Conservation (phyloP, 1,140 invertebrate species). For the Cotesia typhae region DNA sequence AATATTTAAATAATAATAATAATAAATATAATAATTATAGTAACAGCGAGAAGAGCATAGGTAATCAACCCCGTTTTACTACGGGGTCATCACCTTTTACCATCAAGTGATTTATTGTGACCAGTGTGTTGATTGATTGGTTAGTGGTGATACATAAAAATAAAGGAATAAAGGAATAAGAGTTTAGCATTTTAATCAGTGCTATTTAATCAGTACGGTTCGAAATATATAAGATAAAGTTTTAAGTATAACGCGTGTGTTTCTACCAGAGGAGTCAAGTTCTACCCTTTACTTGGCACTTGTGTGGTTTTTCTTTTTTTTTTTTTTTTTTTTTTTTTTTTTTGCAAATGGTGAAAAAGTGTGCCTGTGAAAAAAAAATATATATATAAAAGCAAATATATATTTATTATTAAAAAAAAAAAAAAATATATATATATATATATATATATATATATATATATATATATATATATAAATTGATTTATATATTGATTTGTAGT, state of each 20-base stretch:
- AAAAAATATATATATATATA: not conserved
- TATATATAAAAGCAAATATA: not conserved
- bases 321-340: not conserved
- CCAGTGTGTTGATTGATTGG: constrained; percentile 30
- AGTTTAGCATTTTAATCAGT: constrained; percentile 7
- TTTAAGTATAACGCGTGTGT: not conserved
- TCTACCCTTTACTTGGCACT: too few species aligned
- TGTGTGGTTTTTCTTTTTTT: not conserved
- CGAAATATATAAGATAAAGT: not conserved
- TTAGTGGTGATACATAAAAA: constrained; percentile 28
- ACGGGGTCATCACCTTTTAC: constrained; percentile 45
- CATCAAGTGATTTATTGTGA: constrained; percentile 49
- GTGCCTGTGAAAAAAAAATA: too few species aligned
- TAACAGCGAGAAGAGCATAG: too few species aligned
- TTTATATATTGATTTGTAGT: constrained; percentile 50
- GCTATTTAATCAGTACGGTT: not conserved
- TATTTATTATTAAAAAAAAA: not conserved
- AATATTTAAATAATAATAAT: too few species aligned
- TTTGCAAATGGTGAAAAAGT: not conserved
- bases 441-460: not conserved
- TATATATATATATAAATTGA: constrained; percentile 4
- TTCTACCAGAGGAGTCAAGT: too few species aligned
- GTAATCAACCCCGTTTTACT: constrained; percentile 37
- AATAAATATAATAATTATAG: too few species aligned
- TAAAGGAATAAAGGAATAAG: constrained; percentile 11